Conservation (phyloP, 2,888 invertebrate genomes). For the Axea sp. region DNA sequence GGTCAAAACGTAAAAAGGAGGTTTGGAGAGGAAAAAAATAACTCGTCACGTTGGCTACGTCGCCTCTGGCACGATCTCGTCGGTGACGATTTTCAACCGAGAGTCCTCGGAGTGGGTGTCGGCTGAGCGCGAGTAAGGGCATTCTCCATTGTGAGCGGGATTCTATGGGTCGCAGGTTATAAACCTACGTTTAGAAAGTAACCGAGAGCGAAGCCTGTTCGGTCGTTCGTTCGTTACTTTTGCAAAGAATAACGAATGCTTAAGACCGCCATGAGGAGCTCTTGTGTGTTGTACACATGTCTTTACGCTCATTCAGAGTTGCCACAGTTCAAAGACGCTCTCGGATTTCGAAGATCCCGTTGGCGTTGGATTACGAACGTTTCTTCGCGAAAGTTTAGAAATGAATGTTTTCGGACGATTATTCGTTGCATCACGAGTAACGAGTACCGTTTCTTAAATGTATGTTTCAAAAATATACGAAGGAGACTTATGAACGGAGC, state of each 20-base stretch:
- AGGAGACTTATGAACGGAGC: too few species aligned
- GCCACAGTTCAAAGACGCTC: constrained; percentile 30
- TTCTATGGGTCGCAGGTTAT: constrained; percentile 76
- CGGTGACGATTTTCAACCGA: constrained; percentile 24
- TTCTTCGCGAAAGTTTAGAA: background rate
- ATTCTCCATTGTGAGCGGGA: constrained; percentile 73
- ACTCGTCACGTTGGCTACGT: constrained; percentile 14
- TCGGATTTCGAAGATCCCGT: constrained; percentile 13
- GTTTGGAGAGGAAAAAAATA: constrained; percentile 15
- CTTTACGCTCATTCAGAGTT: constrained; percentile 51
- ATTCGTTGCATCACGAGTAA: too few species aligned
- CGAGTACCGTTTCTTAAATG: too few species aligned
- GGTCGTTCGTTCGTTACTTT: constrained; percentile 53
- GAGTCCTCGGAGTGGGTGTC: constrained; percentile 57
- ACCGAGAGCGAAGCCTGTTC: constrained; percentile 60
- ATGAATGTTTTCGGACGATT: background rate
- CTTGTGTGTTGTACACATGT: constrained; percentile 47
- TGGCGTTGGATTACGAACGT: constrained; percentile 26
- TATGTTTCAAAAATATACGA: too few species aligned
- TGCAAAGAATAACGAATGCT: constrained; percentile 45
- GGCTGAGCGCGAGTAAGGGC: constrained; percentile 67
- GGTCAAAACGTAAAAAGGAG: too few species aligned
- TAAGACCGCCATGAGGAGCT: constrained; percentile 35
- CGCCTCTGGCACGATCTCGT: constrained; percentile 5
- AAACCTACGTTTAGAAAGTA: constrained; percentile 74